Evolutionary conservation across 2,113 vertebrate genomes (phyloP).

Genomic region (Macheiramphus alcinus): DNA sequence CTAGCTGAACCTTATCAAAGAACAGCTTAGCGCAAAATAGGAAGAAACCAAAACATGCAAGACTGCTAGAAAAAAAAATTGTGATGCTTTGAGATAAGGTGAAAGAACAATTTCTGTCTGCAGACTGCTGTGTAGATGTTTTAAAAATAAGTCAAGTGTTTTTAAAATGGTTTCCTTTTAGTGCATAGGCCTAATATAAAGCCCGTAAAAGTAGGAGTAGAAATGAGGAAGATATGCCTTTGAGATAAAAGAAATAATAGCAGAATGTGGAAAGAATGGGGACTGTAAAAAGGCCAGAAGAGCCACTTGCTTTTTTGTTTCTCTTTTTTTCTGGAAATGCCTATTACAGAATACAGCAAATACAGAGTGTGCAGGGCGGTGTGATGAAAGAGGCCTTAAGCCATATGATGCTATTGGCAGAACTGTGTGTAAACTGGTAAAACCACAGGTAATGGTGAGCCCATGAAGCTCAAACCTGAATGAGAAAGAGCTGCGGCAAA

Average conservation of each 20-base stretch:
- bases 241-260: not conserved
- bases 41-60: constrained; percentile 18
- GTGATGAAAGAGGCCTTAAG: not conserved
- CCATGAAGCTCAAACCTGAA: not conserved
- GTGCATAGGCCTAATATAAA: not conserved
- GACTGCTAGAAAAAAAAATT: not conserved
- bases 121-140: not conserved
- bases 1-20: constrained; percentile 56
- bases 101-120: not conserved
- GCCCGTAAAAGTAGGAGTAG: not conserved
- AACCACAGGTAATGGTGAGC: not conserved
- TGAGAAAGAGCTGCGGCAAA: not conserved
- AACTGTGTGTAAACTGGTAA: not conserved
- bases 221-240: not conserved
- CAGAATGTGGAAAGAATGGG: not conserved
- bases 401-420: not conserved
- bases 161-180: constrained; percentile 2
- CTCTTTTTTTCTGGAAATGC: not conserved
- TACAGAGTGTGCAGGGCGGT: too few relatives aligned
- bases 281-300: not conserved
- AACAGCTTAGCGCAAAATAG: constrained; percentile 27
- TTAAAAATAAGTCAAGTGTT: not conserved
- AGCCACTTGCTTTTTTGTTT: not conserved
- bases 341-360: not conserved
- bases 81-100: not conserved